Conservation (phyloP, 2,797 vertebrate genomes). For the Cossypha caffra region DNA sequence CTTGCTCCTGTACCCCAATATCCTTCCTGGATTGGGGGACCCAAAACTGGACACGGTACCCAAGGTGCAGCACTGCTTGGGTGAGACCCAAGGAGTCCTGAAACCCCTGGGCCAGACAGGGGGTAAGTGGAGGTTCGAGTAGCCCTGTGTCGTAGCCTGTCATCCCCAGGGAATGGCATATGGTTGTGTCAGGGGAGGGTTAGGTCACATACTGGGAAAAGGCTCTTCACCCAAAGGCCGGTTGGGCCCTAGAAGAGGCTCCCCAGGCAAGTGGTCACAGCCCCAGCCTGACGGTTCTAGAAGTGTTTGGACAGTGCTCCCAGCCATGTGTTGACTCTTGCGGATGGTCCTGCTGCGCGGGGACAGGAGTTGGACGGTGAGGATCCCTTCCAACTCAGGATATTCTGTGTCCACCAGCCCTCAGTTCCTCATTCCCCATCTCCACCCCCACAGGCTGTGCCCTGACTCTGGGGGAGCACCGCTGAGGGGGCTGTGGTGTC, state of each 20-base stretch:
- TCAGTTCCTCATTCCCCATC: too few species aligned
- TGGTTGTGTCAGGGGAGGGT: not conserved
- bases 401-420: not conserved
- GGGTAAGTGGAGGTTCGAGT: fast-evolving
- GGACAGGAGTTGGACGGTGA: not conserved
- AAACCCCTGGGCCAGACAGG: not conserved
- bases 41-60: not conserved
- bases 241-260: not conserved
- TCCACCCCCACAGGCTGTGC: fast-evolving
- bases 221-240: not conserved
- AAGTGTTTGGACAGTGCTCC: not conserved
- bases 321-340: not conserved
- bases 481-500: not conserved
- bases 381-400: not conserved
- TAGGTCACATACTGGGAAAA: not conserved
- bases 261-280: not conserved
- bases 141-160: fast-evolving
- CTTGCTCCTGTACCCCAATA: not conserved
- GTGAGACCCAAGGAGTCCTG: not conserved
- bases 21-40: not conserved
- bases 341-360: too few species aligned
- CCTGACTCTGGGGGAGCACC: too few species aligned
- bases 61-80: fast-evolving
- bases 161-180: not conserved
- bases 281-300: not conserved